Base-by-base conservation (phyloP, 2,797 vertebrate species). In the Acanthurus lineatus region DNA sequence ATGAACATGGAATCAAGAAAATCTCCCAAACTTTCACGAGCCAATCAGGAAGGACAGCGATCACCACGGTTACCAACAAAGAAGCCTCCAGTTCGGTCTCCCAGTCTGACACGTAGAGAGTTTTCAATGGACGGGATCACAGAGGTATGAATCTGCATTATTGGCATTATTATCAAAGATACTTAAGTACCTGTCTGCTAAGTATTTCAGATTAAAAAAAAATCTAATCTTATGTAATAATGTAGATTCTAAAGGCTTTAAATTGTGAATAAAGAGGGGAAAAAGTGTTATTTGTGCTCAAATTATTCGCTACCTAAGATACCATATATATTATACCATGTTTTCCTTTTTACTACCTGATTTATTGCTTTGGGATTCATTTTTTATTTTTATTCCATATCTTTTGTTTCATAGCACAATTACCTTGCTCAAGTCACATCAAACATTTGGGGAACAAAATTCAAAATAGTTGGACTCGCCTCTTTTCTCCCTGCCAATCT, bases 391-490 rank as follows among this genome's bases (percentile, higher is more conserved):
- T 42, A 28, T 67, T 16, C 8, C 5, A 25, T 74, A 28, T 68
- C 25, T 32, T 83, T 53, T 87, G 15, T 76, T 76, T 94, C 88
- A 73, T 93, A 99, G 98, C 98, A 99, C 96, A 99, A 96, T 95
- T 99, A 99, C 89, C 97, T 99, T 84, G 98, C 98, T 96, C 98
- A 99, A 95, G 98, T 99, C 90, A 99, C 98, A n/a, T 99, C 98
- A 81, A 99, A 99, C 91, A 99, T 99, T 82, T 99, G 98, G 98
- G 98, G 98, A 88, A 99, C 98, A 76, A 99, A 99, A 94, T 99
- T 99, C 94, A 99, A 99, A 96, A 99, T 99, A 67, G 98, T 99
- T 64, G 98, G 98, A 79, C 97, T 99, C 91, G 98, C 98, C 68
- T 95, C 98, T 70, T 99, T 99, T 91, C 96, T 99, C 82, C 98